Percentiles rank a stretch among this genome's conserved stretches.
Evolutionary conservation across 35 echinoderm and acorn worm genomes (phyloP).

Genomic region (Apostichopus parvimensis): DNA sequence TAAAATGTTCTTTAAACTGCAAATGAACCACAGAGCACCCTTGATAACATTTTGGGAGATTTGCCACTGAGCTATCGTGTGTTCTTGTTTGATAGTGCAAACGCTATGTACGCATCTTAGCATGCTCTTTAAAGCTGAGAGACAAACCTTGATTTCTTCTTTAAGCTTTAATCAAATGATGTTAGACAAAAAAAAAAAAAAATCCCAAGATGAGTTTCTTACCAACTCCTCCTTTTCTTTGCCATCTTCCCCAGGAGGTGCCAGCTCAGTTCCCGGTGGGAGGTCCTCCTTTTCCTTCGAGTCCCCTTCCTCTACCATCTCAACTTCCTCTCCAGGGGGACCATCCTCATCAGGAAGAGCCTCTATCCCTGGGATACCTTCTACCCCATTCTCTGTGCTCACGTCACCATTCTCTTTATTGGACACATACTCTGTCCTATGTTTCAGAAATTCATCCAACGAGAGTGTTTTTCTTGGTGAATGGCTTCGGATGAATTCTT

Average conservation of each 20-base stretch:
- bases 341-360: conserved; percentile 68
- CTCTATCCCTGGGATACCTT: conserved; percentile 55
- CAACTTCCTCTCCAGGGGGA: conserved; percentile 39
- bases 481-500: conserved; percentile 73
- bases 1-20: too few species aligned
- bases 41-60: too few species aligned
- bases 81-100: too few species aligned
- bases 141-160: too few species aligned
- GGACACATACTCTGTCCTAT: conserved; percentile 58
- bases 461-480: conserved; percentile 76
- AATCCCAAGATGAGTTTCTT: not conserved
- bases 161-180: too few species aligned
- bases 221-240: conserved; percentile 25
- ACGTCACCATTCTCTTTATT: conserved; percentile 54
- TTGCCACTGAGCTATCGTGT: too few species aligned
- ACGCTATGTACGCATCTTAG: too few species aligned
- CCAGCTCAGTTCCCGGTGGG: not conserved
- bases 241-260: conserved; percentile 66
- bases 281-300: not conserved
- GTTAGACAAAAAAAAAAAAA: not conserved
- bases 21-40: too few species aligned
- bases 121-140: too few species aligned
- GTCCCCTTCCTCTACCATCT: not conserved
- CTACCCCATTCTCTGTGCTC: conserved; percentile 43
- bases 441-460: conserved; percentile 85